Conservation (phyloP, 2,888 invertebrate genomes). For the Amitus sp. region DNA sequence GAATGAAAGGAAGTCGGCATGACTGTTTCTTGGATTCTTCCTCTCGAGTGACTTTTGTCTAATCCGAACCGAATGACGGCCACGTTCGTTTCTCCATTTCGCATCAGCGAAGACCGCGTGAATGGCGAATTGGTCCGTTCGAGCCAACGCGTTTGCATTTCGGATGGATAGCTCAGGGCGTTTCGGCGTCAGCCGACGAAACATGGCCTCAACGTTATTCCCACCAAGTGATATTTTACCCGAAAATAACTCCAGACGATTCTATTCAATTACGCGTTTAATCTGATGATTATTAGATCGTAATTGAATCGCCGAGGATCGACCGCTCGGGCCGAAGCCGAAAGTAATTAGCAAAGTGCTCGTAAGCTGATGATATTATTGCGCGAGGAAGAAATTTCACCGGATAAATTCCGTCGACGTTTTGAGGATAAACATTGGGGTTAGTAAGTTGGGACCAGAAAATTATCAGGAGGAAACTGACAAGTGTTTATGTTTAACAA, state of each 20-base stretch:
- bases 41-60: constrained; percentile 12
- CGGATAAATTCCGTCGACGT: too few relatives aligned
- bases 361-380: too few relatives aligned
- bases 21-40: neutral
- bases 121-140: constrained; percentile 12
- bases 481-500: too few relatives aligned
- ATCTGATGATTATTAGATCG: constrained; percentile 17
- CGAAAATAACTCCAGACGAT: neutral
- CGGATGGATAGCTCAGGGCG: constrained; percentile 23
- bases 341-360: constrained; percentile 6
- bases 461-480: too few relatives aligned
- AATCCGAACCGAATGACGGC: constrained; percentile 7
- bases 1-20: too few relatives aligned
- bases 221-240: neutral
- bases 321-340: constrained; percentile 2
- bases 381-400: too few relatives aligned
- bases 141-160: constrained; percentile 21
- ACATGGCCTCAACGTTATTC: neutral
- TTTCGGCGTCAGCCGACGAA: constrained; percentile 14
- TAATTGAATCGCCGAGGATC: constrained; percentile 8
- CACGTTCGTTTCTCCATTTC: constrained; percentile 14
- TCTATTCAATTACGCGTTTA: constrained; percentile 5
- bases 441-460: too few relatives aligned
- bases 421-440: too few relatives aligned
- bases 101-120: constrained; percentile 19